A percentile compares a stretch with the other conserved stretches of the same genome.
Evolutionary conservation across 2,888 invertebrate genomes (phyloP).

Genomic region (Alsophila aescularia): DNA sequence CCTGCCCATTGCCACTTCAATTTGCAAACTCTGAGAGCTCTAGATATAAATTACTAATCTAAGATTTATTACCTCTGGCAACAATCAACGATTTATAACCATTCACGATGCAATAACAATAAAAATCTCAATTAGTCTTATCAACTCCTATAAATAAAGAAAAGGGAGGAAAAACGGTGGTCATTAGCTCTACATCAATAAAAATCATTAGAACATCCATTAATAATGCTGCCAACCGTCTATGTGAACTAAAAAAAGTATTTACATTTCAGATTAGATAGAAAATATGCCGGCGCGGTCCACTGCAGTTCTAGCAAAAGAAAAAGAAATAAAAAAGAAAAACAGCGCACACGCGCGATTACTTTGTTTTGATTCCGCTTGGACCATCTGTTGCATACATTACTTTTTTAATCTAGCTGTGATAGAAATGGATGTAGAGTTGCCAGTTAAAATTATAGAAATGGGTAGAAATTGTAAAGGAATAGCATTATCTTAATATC

Average conservation of each 20-base stretch:
- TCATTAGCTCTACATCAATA: constrained; percentile 33
- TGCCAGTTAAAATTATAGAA: neutral
- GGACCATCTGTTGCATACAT: constrained; percentile 13
- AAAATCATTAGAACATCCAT: constrained; percentile 44
- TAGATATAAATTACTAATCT: no score
- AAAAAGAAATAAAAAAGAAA: constrained; percentile 29
- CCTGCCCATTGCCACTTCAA: no score
- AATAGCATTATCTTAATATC: no score
- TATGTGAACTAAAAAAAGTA: constrained; percentile 26
- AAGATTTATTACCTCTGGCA: no score
- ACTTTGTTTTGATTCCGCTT: constrained; percentile 30
- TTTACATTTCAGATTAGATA: constrained; percentile 58
- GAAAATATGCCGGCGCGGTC: constrained; percentile 46
- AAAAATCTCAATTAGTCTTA: neutral
- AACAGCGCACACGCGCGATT: constrained; percentile 19
- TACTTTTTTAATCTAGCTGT: constrained; percentile 21
- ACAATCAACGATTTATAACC: neutral
- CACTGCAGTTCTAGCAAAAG: constrained; percentile 34
- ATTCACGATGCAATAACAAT: constrained; percentile 1
- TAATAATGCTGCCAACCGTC: constrained; percentile 42
- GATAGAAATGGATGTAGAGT: no score
- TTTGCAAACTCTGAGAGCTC: no score
- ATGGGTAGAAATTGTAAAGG: neutral
- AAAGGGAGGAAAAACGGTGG: neutral
- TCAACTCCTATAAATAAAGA: neutral